Conservation (phyloP, 2,888 invertebrate species). For the Julus scandinavius region DNA sequence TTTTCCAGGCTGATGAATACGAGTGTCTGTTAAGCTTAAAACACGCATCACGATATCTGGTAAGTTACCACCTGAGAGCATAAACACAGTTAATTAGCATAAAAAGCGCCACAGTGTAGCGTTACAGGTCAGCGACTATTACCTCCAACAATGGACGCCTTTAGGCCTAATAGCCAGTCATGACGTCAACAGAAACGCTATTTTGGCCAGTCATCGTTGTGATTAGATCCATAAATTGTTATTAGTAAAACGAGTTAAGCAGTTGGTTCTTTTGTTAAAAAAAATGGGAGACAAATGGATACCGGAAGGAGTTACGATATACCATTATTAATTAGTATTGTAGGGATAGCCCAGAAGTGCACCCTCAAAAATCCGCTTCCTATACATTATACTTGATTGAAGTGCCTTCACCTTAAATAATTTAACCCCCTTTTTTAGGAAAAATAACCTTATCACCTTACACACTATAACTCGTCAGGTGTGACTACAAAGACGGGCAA, state of each 20-base stretch:
- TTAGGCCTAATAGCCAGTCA: conserved; percentile 16
- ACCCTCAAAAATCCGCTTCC: neutral
- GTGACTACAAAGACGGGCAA: neutral
- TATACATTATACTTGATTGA: neutral
- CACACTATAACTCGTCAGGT: neutral
- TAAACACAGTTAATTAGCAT: conserved; percentile 40
- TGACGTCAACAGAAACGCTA: conserved; percentile 15
- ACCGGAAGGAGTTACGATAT: neutral
- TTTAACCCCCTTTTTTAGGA: conserved; percentile 8
- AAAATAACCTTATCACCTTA: conserved; percentile 9
- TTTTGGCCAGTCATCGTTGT: conserved; percentile 15
- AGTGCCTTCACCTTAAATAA: neutral
- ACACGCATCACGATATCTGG: conserved; percentile 63
- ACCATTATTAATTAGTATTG: neutral
- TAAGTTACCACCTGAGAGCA: conserved; percentile 60
- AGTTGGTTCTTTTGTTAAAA: neutral
- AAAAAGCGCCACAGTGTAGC: neutral
- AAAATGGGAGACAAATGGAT: conserved; percentile 22
- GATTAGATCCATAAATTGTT: conserved; percentile 34
- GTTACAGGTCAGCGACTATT: conserved; percentile 25
- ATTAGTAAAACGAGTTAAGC: conserved; percentile 34
- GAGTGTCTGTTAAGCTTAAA: conserved; percentile 89
- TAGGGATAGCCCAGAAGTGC: neutral
- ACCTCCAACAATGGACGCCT: conserved; percentile 31
- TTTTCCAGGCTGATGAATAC: conserved; percentile 77